Percentiles rank a stretch among this genome's conserved stretches.
phyloP scores from a whole-genome alignment of 2,888 invertebrate genomes.

The Venustoraphidia nigricollis region DNA sequence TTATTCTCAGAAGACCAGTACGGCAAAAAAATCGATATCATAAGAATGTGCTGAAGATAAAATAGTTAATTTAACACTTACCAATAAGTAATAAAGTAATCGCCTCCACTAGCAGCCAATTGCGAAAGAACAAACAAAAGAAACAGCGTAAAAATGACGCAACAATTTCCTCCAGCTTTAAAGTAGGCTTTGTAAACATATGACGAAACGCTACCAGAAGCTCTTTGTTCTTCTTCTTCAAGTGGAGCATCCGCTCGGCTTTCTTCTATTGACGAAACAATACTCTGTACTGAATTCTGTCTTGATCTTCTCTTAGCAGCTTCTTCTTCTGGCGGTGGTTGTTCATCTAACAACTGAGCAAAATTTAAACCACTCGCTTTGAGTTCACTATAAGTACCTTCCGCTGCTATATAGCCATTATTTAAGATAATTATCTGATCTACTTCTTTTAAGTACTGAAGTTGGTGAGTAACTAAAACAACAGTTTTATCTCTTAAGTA shows the following conservation, averaged over 20 bases:
- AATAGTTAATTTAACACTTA: conserved; percentile 20
- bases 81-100: conserved; percentile 70
- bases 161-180: conserved; percentile 50
- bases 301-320: conserved; percentile 20
- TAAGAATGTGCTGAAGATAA: too few species aligned
- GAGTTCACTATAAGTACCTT: conserved; percentile 55
- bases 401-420: conserved; percentile 40
- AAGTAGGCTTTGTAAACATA: conserved; percentile 52
- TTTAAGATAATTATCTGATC: conserved; percentile 42
- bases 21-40: too few species aligned
- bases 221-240: conserved; percentile 38
- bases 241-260: conserved; percentile 22
- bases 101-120: conserved; percentile 52
- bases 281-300: conserved; percentile 39
- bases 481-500: conserved; percentile 54
- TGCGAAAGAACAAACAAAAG: conserved; percentile 51
- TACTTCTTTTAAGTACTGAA: conserved; percentile 48
- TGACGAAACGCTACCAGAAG: conserved; percentile 35
- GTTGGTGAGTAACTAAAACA: conserved; percentile 62
- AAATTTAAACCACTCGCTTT: conserved; percentile 63
- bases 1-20: too few species aligned
- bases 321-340: conserved; percentile 24
- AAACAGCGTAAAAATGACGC: conserved; percentile 40
- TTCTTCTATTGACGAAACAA: conserved; percentile 28
- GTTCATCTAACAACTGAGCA: conserved; percentile 47